These are phyloP conservation scores for Seriola rivoliana DNA, from an alignment of 2,113 vertebrate species.

Conservation along the genomic window DNA sequence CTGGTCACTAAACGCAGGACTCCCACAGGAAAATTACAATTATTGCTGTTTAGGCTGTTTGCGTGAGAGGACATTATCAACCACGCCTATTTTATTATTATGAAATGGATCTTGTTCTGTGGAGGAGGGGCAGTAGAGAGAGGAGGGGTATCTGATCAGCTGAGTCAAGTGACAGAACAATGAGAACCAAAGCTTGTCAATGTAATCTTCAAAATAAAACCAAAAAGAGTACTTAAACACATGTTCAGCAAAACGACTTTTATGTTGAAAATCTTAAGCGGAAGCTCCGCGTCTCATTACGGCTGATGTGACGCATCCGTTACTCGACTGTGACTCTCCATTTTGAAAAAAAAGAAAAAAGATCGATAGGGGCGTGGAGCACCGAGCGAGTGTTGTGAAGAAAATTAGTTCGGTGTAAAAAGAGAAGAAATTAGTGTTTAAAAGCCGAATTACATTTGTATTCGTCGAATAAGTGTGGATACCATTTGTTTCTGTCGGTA, in stretches of 20 bases:
- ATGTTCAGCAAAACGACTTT: fast-evolving
- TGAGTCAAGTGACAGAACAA: neutral
- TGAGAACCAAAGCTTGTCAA: fast-evolving
- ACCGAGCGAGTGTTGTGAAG: neutral
- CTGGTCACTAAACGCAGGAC: neutral
- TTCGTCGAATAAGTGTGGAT: conserved; percentile 8
- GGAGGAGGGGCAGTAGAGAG: conserved; percentile 21
- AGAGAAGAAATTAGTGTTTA: neutral
- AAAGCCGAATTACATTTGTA: neutral
- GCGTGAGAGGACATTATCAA: conserved; percentile 33
- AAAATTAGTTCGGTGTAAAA: neutral
- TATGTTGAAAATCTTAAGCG: conserved; percentile 31
- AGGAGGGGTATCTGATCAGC: neutral
- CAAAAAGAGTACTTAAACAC: fast-evolving
- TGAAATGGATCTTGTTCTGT: neutral
- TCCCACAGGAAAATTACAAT: neutral
- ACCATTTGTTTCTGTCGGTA: conserved; percentile 29
- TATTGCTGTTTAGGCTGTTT: neutral
- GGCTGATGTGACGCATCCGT: fast-evolving
- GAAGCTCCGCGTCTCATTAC: neutral
- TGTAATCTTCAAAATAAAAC: conserved; percentile 26
- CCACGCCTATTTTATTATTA: conserved; percentile 52
- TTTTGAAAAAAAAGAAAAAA: conserved; percentile 43
- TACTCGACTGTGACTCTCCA: neutral
- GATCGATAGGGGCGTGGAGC: conserved; percentile 51